Percentiles rank a stretch among this genome's conserved stretches.
Conservation (phyloP, 2,888 invertebrate species). For the Scrobipalpa atriplicella region DNA sequence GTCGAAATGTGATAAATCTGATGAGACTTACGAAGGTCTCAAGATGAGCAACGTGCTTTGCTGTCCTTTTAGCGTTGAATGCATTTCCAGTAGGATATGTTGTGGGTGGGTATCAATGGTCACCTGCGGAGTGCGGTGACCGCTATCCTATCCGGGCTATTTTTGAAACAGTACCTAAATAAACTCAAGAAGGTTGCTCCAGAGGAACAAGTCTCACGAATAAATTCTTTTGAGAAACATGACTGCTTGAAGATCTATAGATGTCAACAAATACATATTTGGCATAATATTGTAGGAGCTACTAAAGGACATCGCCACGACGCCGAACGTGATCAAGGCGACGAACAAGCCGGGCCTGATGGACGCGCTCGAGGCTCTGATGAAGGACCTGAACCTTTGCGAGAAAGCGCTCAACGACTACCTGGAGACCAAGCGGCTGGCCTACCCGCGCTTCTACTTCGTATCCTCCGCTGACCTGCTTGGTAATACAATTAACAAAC, state of each 20-base stretch:
- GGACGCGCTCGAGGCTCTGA: conserved; percentile 89
- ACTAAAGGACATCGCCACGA: conserved; percentile 86
- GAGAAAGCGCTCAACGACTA: conserved; percentile 98
- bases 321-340: conserved; percentile 92
- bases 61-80: too few species aligned
- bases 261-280: not conserved
- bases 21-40: too few species aligned
- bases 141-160: too few species aligned
- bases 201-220: too few species aligned
- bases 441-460: conserved; percentile 98
- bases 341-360: conserved; percentile 90
- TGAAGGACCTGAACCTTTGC: conserved; percentile 89
- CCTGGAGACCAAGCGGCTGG: conserved; percentile 95
- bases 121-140: too few species aligned
- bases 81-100: too few species aligned
- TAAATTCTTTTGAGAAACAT: too few species aligned
- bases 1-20: too few species aligned
- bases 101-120: too few species aligned
- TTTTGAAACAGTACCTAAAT: too few species aligned
- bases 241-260: not conserved
- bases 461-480: conserved; percentile 96
- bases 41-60: too few species aligned
- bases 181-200: too few species aligned
- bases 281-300: conserved; percentile 79
- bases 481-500: conserved; percentile 69